A percentile compares a stretch with the other conserved stretches of the same genome.
Evolutionary conservation across 1,140 invertebrate species (phyloP).

Genomic region (Micrasema longulum): DNA sequence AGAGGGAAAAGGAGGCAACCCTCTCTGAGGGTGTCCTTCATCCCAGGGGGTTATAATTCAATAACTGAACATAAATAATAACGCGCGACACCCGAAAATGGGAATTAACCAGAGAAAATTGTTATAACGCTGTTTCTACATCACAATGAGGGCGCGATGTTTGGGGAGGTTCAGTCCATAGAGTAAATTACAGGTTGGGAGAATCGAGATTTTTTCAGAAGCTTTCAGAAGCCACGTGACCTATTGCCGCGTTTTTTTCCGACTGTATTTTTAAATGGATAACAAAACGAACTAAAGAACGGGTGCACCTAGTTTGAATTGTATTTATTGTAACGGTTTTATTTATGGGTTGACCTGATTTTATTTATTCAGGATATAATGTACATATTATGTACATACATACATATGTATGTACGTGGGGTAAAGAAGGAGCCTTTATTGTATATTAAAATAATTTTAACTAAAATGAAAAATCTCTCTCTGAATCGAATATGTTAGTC

Average conservation of each 20-base stretch:
- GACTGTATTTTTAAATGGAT: neutral
- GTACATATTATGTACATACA: no score
- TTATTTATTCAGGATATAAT: no score
- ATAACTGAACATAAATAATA: constrained; percentile 49
- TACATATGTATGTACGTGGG: no score
- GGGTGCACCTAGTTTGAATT: constrained; percentile 19
- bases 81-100: constrained; percentile 31
- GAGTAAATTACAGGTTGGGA: constrained; percentile 47
- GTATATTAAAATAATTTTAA: no score
- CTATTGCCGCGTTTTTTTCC: neutral
- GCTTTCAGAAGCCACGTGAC: constrained; percentile 35
- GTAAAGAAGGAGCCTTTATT: neutral
- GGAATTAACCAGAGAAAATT: constrained; percentile 24
- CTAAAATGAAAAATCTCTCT: no score
- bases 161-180: constrained; percentile 24
- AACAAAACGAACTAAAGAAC: constrained; percentile 1
- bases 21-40: constrained; percentile 2
- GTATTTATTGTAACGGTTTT: constrained; percentile 24
- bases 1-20: constrained; percentile 14
- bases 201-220: neutral
- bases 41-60: constrained; percentile 47
- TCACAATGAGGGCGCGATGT: constrained; percentile 39
- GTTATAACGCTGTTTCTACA: constrained; percentile 38
- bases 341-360: neutral
- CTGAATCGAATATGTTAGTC: no score